Conservation (phyloP, 2,113 vertebrate species). For the Balaenoptera acutorostrata region DNA sequence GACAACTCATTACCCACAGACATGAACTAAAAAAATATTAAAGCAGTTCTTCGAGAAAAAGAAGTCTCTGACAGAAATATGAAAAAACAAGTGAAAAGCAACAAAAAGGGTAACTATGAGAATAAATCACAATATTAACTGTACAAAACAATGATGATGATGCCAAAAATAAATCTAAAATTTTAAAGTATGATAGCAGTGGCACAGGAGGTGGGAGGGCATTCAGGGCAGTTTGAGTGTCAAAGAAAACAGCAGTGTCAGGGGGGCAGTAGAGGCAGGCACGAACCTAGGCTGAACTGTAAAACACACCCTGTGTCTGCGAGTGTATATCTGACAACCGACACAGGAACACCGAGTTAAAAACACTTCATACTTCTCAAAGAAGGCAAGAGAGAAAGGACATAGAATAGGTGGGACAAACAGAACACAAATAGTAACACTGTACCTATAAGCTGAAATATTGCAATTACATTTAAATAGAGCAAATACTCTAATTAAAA, state of each 20-base stretch:
- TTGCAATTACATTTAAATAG: fast-evolving
- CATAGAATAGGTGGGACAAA: background rate
- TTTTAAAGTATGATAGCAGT: no score
- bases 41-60: background rate
- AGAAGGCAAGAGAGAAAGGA: background rate
- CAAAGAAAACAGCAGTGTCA: background rate
- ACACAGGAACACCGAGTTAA: background rate
- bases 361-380: fast-evolving
- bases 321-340: background rate
- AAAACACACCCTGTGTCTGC: background rate
- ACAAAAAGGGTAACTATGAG: background rate
- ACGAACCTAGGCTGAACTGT: background rate
- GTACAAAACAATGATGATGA: background rate
- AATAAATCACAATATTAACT: background rate
- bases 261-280: background rate
- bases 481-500: background rate
- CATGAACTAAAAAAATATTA: background rate
- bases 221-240: background rate
- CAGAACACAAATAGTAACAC: fast-evolving
- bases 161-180: background rate
- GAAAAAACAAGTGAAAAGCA: background rate
- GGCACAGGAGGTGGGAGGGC: background rate
- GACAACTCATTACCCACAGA: background rate
- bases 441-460: fast-evolving
- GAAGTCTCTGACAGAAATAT: background rate